Base-by-base conservation (phyloP, 2,888 invertebrate species). In the Drosophila diplacantha region DNA sequence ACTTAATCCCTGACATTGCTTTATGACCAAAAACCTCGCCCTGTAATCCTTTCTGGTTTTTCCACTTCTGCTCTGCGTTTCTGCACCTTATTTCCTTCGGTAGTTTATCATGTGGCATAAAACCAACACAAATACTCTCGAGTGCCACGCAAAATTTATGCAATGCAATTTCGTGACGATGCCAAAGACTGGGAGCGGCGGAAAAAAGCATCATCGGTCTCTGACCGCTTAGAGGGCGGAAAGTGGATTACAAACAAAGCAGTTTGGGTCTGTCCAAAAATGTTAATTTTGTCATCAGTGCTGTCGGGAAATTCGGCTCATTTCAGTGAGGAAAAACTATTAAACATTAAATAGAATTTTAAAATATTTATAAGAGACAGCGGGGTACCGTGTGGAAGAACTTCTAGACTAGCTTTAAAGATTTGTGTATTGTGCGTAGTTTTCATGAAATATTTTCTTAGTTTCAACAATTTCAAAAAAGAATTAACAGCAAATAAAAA, bases 41-140 rank as follows among this genome's bases (percentile, higher is more conserved):
- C 55, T 41, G 26, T 37, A 54, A 43, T 11, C 43, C 24, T 16
- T n/a, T n/a, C 41, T 32, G 39, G 61, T 64, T 55, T 54, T 54
- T 54, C 11, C 51, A 51, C 43, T 59, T 54, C 37, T 43, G 35
- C 39, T 61, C 14, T 57, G 49, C 55, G 29, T 65, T 34, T 41
- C 46, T 75, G 75, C 63, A 58, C 75, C 76, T 75, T 71, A 63
- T 71, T 55, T 66, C 66, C 72, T 66, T 65, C 9, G 62, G 70
- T 55, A 69, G 70, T 77, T 80, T 74, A 77, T 80, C 77, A 80
- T 74, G 69, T 57, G 61, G 64, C 67, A 55, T 50, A 49, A 22
- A 39, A 51, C 49, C 49, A 51, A 52, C 55, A 68, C 16, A 59
- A 31, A 52, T 58, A 49, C 38, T 55, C 32, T 55, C 32, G 44